phyloP scores from a whole-genome alignment of 2,888 invertebrate genomes.

The Abrostola tripartita region DNA sequence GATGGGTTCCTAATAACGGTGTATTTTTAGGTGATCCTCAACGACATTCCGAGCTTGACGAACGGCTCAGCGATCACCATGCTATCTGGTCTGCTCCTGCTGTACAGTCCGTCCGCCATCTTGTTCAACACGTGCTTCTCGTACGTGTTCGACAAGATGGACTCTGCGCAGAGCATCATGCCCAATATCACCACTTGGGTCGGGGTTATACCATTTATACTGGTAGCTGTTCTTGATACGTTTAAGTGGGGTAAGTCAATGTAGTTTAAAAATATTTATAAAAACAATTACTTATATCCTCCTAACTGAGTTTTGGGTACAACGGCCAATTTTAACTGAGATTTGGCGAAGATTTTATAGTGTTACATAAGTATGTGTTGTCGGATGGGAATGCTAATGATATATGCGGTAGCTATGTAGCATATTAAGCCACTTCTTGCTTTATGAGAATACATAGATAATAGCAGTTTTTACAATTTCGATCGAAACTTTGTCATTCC shows the following conservation, averaged over 20 bases:
- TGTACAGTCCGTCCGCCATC: slow-evolving; percentile 93
- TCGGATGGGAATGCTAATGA: too few relatives aligned
- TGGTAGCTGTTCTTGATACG: slow-evolving; percentile 92
- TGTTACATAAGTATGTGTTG: too few relatives aligned
- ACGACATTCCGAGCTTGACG: slow-evolving; percentile 91
- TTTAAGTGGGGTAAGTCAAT: slow-evolving; percentile 89
- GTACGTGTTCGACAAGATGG: slow-evolving; percentile 94
- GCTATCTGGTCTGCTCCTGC: slow-evolving; percentile 89
- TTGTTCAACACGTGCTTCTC: slow-evolving; percentile 93
- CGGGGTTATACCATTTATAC: slow-evolving; percentile 92
- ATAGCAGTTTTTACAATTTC: too few relatives aligned
- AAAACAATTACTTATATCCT: too few relatives aligned
- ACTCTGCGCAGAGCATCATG: slow-evolving; percentile 94
- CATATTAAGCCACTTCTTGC: too few relatives aligned
- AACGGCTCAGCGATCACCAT: slow-evolving; percentile 91
- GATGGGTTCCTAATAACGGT: background rate
- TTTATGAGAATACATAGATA: too few relatives aligned
- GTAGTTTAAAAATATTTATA: too few relatives aligned
- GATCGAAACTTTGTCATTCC: too few relatives aligned
- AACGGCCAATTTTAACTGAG: too few relatives aligned
- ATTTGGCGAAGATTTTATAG: too few relatives aligned
- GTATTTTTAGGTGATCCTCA: slow-evolving; percentile 89
- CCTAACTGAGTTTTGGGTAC: too few relatives aligned
- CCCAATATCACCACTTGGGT: slow-evolving; percentile 93
- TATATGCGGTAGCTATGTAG: too few relatives aligned